Evolutionary conservation across 2,797 vertebrate genomes (phyloP), one percentile per base, ranked within the genome.

Genomic region (Threskiornis aethiopicus): DNA sequence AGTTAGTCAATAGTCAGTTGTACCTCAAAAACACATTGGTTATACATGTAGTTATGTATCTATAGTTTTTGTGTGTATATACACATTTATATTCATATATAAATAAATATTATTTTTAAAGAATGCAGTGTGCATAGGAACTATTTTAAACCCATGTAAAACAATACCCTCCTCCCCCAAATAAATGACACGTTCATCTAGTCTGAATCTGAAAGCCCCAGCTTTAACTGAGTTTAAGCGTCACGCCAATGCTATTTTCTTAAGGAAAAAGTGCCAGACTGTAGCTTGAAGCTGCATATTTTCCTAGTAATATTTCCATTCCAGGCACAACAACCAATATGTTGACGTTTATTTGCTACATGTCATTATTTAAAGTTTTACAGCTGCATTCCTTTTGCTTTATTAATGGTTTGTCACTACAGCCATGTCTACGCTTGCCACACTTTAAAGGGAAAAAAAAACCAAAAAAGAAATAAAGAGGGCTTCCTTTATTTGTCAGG

Each of bases 341-440:
- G 94, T 83, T 91, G 94, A 97, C 90, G 78, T 96, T 92, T 95
- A 96, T 93, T 96, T 94, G 93, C 92, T 92, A 81, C 55, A 77
- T 96, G 92, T 86, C 94, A 94, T 91, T 96, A 89, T 93, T 96
- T 92, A 20, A 96, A 94, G 84, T 70, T 82, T 90, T 88, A 72
- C 90, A 89, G 94, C 84, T 82, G 65, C 92, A 95, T 97, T 97
- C 97, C 91, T 96, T 97, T 89, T 33, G 88, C 94, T 97, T 95
- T 96, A 96, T 97, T 97, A 96, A 97, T 93, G 70, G 77, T 89
- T 97, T 95, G 90, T 95, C 95, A 95, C 93, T 65, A 80, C 28
- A 84, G 84, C 78, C 46, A 0, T 92, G 92, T 91, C 90, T 91
- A 85, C 69, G 22, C 81, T 93, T 55, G 84, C 52, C 79, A 92